Conservation (phyloP, 2,113 vertebrate species). For the Epinephelus lanceolatus region DNA sequence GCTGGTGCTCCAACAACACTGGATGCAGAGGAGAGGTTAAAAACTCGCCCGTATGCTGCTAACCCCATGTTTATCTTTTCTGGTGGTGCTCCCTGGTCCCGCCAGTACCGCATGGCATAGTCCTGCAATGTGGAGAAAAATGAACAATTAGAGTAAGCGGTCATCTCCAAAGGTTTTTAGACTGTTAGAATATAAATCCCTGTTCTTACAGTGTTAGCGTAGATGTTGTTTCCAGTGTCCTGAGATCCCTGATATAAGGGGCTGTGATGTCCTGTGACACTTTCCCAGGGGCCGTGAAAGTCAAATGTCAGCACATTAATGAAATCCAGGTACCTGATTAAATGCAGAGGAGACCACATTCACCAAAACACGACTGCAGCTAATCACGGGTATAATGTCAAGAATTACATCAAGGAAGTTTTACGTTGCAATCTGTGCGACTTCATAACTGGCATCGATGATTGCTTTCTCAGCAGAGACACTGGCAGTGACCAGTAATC, state of each 20-base stretch:
- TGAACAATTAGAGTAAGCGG: background rate
- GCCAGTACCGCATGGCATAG: constrained; percentile 82
- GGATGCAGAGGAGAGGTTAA: constrained; percentile 63
- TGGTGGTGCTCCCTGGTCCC: constrained; percentile 73
- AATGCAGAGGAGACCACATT: background rate
- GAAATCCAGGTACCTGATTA: constrained; percentile 81
- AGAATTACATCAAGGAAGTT: background rate
- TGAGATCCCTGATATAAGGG: constrained; percentile 75
- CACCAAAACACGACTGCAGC: background rate
- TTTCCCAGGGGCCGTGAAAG: constrained; percentile 82
- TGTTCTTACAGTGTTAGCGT: constrained; percentile 77
- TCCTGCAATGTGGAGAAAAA: constrained; percentile 65
- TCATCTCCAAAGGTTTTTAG: background rate
- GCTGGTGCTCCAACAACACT: constrained; percentile 65
- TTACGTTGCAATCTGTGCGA: constrained; percentile 76
- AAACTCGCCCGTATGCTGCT: constrained; percentile 83
- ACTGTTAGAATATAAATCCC: background rate
- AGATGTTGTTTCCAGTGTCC: constrained; percentile 47
- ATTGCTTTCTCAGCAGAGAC: constrained; percentile 70
- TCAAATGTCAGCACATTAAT: constrained; percentile 87
- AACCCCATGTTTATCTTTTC: constrained; percentile 84
- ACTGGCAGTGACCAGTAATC: constrained; percentile 79
- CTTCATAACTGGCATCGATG: constrained; percentile 81
- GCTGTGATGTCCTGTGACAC: constrained; percentile 83
- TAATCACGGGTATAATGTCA: background rate